A percentile compares a stretch with the other conserved stretches of the same genome.
phyloP scores from a whole-genome alignment of 2,113 vertebrate genomes.

The Paracyprichromis sp. region DNA sequence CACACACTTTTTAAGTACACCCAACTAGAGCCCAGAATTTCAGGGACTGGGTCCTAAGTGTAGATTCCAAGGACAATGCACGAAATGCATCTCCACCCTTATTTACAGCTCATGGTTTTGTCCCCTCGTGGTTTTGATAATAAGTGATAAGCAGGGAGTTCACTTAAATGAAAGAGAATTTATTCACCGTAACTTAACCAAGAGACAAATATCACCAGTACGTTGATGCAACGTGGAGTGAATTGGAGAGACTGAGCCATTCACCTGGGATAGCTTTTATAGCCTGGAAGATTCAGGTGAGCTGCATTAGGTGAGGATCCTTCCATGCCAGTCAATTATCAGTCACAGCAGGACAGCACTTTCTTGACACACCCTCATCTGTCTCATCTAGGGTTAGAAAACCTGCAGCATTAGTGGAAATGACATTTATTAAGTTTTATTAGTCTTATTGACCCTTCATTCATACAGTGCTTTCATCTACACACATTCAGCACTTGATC shows the following conservation, averaged over 20 bases:
- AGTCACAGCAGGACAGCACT: not conserved
- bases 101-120: not conserved
- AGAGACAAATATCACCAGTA: not conserved
- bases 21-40: not conserved
- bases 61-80: not conserved
- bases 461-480: not conserved
- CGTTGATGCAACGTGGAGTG: not conserved
- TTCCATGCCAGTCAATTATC: not conserved
- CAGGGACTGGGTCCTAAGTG: not conserved
- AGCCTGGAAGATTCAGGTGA: not conserved
- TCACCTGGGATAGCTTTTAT: not conserved
- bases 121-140: not conserved
- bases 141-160: not conserved
- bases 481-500: not conserved
- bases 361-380: not conserved
- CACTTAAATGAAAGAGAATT: not conserved
- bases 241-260: not conserved
- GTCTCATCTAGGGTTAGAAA: not conserved
- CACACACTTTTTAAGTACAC: not conserved
- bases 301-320: fast-evolving
- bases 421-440: not conserved
- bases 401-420: not conserved
- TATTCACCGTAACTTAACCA: fast-evolving
- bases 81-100: not conserved
- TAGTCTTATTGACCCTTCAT: not conserved